These are phyloP conservation scores for Alethe castanea DNA, from an alignment of 2,113 vertebrate genomes.

Conservation along the genomic window DNA sequence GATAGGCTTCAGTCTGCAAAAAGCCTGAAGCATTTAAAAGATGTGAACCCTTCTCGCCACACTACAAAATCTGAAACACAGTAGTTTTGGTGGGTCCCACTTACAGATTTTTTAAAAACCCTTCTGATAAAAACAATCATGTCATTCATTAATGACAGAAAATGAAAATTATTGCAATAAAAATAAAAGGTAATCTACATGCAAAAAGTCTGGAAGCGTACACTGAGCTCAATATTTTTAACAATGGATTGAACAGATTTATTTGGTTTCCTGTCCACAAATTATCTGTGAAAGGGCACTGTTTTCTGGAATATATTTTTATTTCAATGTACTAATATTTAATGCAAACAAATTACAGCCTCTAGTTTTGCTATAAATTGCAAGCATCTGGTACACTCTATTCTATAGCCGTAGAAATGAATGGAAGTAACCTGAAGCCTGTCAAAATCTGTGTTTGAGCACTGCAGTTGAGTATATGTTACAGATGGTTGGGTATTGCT, in stretches of 20 bases:
- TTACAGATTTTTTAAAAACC: rapidly evolving
- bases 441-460: not conserved
- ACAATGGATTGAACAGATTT: not conserved
- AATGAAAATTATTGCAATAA: not conserved
- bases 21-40: not conserved
- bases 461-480: not conserved
- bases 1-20: not conserved
- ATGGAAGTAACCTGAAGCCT: constrained; percentile 12
- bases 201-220: not conserved
- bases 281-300: not conserved
- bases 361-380: constrained; percentile 19
- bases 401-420: not conserved
- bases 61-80: not conserved
- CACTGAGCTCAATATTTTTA: not conserved
- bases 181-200: not conserved
- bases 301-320: not conserved
- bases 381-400: not conserved
- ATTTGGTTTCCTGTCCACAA: not conserved
- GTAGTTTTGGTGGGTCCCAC: not conserved
- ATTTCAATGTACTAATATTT: constrained; percentile 46
- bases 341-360: constrained; percentile 33
- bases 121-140: not conserved
- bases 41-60: not conserved
- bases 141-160: not conserved
- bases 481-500: not conserved